phyloP scores from a whole-genome alignment of 2,113 vertebrate species.

The Illadopsis cleaveri region DNA sequence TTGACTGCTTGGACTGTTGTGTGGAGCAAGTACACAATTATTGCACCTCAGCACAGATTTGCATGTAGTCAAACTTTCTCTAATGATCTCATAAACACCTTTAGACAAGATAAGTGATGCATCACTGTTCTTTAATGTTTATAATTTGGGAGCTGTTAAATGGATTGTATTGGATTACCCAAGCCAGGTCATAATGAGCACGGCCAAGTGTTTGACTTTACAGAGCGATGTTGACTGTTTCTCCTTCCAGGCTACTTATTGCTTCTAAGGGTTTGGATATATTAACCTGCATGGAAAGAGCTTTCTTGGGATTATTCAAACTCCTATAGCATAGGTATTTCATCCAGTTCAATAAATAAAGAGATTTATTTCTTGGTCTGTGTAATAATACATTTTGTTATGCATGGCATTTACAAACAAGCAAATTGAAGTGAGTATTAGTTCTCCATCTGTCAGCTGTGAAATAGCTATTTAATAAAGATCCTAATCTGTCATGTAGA shows the following conservation, averaged over 20 bases:
- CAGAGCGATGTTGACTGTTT: neutral
- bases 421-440: neutral
- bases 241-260: neutral
- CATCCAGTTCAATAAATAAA: neutral
- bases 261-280: neutral
- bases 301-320: neutral
- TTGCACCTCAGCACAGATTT: neutral
- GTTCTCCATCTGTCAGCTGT: slow-evolving; percentile 14
- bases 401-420: neutral
- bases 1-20: neutral
- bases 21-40: neutral
- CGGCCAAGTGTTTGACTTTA: rapidly evolving
- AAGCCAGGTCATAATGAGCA: neutral
- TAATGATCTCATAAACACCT: neutral
- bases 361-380: neutral
- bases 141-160: neutral
- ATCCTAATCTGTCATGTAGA: neutral
- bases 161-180: neutral
- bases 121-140: neutral
- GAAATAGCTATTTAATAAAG: slow-evolving; percentile 4
- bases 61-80: neutral
- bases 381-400: neutral
- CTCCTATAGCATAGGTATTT: neutral
- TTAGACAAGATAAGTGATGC: neutral
- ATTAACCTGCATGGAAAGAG: neutral